Percentiles rank a stretch among this genome's conserved stretches.
phyloP scores from a whole-genome alignment of 1,140 invertebrate genomes.

The Eriosoma lanigerum region DNA sequence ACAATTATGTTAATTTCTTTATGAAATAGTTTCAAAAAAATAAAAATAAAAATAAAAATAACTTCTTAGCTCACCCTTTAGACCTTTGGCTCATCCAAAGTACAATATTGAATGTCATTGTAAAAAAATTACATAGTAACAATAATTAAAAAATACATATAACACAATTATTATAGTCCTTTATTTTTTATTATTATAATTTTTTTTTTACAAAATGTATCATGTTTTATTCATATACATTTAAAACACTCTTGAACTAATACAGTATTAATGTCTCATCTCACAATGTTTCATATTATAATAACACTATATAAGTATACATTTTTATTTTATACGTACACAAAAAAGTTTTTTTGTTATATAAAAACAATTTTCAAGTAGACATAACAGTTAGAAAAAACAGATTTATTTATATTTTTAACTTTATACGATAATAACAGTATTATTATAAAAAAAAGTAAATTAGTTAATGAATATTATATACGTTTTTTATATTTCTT shows the following conservation, averaged over 20 bases:
- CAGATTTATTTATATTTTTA: too few relatives aligned
- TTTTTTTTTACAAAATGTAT: conserved; percentile 41
- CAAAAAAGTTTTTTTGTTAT: neutral
- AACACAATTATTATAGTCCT: conserved; percentile 15
- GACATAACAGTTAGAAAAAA: neutral
- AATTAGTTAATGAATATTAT: neutral
- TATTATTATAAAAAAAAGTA: neutral
- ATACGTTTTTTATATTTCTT: neutral
- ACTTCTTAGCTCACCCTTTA: too few relatives aligned
- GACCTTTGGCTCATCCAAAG: too few relatives aligned
- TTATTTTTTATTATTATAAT: conserved; percentile 24
- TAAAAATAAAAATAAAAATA: too few relatives aligned
- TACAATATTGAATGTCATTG: too few relatives aligned
- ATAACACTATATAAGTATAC: neutral
- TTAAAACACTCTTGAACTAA: conserved; percentile 15
- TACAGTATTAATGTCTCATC: conserved; percentile 2
- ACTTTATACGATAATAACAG: neutral
- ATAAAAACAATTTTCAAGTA: neutral
- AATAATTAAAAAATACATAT: too few relatives aligned
- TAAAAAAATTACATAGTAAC: too few relatives aligned
- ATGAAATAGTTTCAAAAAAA: too few relatives aligned
- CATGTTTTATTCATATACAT: neutral
- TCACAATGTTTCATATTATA: neutral
- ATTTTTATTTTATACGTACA: neutral
- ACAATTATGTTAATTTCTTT: too few relatives aligned